Evolutionary conservation across 2,888 invertebrate genomes (phyloP).

Genomic region (Hypolimnas misippus): DNA sequence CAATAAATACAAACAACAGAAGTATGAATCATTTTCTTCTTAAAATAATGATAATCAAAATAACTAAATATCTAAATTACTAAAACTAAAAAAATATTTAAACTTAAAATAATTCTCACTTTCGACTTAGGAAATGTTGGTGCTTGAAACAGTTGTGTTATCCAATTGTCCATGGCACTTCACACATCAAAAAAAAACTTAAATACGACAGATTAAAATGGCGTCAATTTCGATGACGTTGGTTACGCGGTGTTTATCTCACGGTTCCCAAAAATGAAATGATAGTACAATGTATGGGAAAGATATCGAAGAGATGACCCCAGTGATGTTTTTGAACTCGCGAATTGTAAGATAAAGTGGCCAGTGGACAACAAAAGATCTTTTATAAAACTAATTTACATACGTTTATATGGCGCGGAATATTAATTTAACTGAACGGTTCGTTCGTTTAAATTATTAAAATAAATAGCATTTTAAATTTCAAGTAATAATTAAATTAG

Average conservation of each 20-base stretch:
- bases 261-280: constrained; percentile 66
- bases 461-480: neutral
- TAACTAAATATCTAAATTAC: neutral
- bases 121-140: constrained; percentile 68
- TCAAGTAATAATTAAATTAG: too few species aligned
- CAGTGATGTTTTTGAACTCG: constrained; percentile 62
- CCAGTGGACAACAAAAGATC: constrained; percentile 65
- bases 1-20: too few species aligned
- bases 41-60: neutral
- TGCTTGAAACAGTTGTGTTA: constrained; percentile 76
- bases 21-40: too few species aligned
- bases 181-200: constrained; percentile 11
- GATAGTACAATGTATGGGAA: constrained; percentile 66
- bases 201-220: constrained; percentile 20
- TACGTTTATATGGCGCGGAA: constrained; percentile 45
- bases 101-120: constrained; percentile 55
- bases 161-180: constrained; percentile 76
- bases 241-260: constrained; percentile 62
- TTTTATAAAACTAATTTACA: constrained; percentile 67
- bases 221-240: constrained; percentile 15
- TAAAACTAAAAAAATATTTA: constrained; percentile 3
- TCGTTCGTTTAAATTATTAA: neutral
- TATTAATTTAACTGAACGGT: constrained; percentile 19
- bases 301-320: constrained; percentile 76
- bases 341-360: constrained; percentile 75